A percentile compares a stretch with the other conserved stretches of the same genome.
phyloP scores from a whole-genome alignment of 2,113 vertebrate genomes.

The Callorhinus ursinus region DNA sequence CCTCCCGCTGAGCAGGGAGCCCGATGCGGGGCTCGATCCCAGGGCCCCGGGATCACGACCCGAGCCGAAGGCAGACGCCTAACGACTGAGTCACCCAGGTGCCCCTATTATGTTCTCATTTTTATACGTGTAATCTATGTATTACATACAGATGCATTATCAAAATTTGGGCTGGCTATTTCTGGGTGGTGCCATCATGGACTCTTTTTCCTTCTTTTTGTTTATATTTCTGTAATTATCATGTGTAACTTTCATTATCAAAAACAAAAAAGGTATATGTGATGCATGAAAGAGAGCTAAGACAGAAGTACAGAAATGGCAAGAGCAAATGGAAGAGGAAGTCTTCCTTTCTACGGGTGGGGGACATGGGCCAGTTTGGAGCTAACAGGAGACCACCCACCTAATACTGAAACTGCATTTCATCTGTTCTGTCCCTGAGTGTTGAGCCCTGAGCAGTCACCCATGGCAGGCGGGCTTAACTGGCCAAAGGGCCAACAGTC shows the following conservation, averaged over 20 bases:
- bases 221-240: not conserved
- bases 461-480: not conserved
- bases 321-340: not conserved
- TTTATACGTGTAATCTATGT: not conserved
- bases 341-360: not conserved
- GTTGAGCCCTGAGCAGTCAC: not conserved
- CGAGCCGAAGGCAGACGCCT: no score
- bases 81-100: no score
- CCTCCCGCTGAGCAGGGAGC: no score
- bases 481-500: not conserved
- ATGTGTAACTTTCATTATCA: not conserved
- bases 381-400: not conserved
- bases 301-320: not conserved
- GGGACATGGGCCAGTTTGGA: not conserved
- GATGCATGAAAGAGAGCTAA: not conserved
- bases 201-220: not conserved
- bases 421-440: not conserved
- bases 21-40: no score
- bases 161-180: not conserved
- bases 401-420: not conserved
- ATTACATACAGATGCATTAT: not conserved
- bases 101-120: not conserved
- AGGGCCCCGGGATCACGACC: no score
- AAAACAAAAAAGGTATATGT: not conserved
- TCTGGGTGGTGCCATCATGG: not conserved